Evolutionary conservation across 2,888 invertebrate species (phyloP).

Genomic region (Pristionchus japonicus): DNA sequence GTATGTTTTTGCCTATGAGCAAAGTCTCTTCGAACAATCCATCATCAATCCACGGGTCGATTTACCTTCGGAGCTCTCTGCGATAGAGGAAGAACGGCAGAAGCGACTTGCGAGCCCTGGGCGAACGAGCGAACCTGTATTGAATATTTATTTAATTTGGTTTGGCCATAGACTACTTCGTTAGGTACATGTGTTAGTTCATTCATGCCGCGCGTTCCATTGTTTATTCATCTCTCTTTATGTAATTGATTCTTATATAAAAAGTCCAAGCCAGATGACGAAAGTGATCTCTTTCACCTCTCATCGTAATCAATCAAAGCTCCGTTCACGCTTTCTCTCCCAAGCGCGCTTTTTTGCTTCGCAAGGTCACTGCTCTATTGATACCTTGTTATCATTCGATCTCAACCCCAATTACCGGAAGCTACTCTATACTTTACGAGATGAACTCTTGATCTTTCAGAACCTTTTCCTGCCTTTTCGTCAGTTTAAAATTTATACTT

Average conservation of each 20-base stretch:
- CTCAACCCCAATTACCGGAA: constrained; percentile 12
- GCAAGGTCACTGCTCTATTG: background rate
- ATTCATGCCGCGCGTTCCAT: no score
- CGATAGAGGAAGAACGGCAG: constrained; percentile 30
- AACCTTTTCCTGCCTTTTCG: no score
- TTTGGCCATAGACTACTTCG: no score
- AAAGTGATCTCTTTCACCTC: background rate
- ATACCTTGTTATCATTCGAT: background rate
- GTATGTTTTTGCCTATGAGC: background rate
- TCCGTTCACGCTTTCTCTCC: background rate
- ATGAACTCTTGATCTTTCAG: background rate
- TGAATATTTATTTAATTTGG: no score
- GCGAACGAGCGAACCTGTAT: constrained; percentile 47
- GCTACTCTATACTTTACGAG: no score
- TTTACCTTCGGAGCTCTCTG: constrained; percentile 13
- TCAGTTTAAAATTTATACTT: no score
- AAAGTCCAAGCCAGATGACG: background rate
- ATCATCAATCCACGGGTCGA: no score
- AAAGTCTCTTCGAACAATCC: no score
- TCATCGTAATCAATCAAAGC: constrained; percentile 1
- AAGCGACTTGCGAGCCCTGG: constrained; percentile 44
- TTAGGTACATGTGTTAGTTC: no score
- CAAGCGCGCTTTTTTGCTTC: background rate
- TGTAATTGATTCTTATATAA: no score
- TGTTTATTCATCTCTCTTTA: no score